phyloP scores from a whole-genome alignment of 2,797 vertebrate species.

The Orientallactaga sibirica region DNA sequence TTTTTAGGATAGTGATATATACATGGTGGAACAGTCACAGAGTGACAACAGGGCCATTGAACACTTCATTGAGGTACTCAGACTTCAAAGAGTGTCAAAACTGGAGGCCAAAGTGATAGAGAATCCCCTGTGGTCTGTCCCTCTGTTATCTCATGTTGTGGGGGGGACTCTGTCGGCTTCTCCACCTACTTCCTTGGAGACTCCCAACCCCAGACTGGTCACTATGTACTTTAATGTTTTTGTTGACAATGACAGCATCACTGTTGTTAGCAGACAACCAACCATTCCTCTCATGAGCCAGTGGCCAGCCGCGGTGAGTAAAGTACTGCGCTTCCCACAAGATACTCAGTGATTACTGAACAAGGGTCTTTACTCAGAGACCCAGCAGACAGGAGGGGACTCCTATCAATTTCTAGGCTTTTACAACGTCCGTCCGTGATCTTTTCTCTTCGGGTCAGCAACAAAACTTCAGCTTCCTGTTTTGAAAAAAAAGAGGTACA shows the following conservation, averaged over 20 bases:
- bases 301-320: background rate
- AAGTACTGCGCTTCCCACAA: background rate
- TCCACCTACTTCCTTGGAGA: background rate
- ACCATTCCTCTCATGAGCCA: background rate
- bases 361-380: background rate
- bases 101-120: background rate
- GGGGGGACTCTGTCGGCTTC: background rate
- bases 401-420: background rate
- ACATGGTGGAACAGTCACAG: background rate
- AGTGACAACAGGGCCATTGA: too few relatives aligned
- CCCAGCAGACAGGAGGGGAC: background rate
- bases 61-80: too few relatives aligned
- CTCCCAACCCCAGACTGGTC: background rate
- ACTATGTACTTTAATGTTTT: background rate
- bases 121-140: background rate
- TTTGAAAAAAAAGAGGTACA: background rate
- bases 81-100: background rate
- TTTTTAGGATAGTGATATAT: background rate
- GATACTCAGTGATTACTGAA: background rate
- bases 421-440: background rate
- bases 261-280: background rate
- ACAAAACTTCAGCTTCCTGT: conserved; percentile 1
- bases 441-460: conserved; percentile 1
- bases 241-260: background rate
- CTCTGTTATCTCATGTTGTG: accelerated